Base-by-base conservation (phyloP, 2,888 invertebrate species). In the Perithous albicinctus region DNA sequence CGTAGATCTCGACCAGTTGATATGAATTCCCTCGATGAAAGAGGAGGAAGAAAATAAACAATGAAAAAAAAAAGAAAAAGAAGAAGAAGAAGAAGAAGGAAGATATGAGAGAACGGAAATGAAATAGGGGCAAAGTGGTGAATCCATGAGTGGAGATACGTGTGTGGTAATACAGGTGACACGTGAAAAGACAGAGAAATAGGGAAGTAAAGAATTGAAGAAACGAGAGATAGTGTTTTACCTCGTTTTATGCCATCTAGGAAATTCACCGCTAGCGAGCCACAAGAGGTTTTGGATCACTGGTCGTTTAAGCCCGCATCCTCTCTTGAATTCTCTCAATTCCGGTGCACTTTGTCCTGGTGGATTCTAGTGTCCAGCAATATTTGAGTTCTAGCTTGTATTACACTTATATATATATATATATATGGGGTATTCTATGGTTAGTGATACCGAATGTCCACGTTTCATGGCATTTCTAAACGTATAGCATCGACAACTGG, bases 251-350 rank as follows among this genome's bases (percentile, higher is more conserved):
- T 32, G 46, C 46, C 66, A 48, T 66, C 66, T 66, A 18, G 66
- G 46, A 23, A 32, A 20, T 12, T 48, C n/a, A n/a, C 20, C 7
- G 7, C 20, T 32, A 48, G 18, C 20, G 12, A 46, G 56, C 77
- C 80, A 41, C 41, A 38, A 59, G 73, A 67, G 54, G 66, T 54
- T 67, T n/a, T n/a, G n/a, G n/a, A 41, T 12, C 8, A 18, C 46
- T 10, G 46, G 26, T 73, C 29, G 63, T 54, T 38, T 63, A 70
- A 70, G 32, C 70, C 77, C 61, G 51, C 61, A 69, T 54, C 26
- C 35, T 48, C 38, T 54, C 26, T 35, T 51, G 41, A 18, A n/a
- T n/a, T n/a, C 70, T 26, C 48, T 20, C 4, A 35, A 32, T 10
- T 35, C 2, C 64, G 59, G 41, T 63, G 41, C 35, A 77, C 70